Evolutionary conservation across 2,888 invertebrate species (phyloP).

Genomic region (Kryphioiulus occultus): DNA sequence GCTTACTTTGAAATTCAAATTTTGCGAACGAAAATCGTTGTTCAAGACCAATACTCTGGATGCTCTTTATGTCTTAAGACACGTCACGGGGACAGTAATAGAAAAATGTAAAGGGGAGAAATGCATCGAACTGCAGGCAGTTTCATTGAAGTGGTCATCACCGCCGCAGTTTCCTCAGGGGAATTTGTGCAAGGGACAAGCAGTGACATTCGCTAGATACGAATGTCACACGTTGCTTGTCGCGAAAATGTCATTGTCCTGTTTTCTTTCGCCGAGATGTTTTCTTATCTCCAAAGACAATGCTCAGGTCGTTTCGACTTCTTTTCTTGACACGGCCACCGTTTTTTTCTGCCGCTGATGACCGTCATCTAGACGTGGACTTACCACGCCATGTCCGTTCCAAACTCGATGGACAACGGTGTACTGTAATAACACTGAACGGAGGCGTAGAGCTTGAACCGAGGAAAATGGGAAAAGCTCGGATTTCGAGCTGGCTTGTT

Average conservation of each 20-base stretch:
- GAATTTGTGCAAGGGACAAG: not conserved
- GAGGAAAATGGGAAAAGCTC: conserved; percentile 29
- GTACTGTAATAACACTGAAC: not conserved
- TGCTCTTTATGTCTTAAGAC: not conserved
- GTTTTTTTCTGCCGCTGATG: conserved; percentile 22
- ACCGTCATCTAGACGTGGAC: conserved; percentile 7
- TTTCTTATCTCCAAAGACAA: conserved; percentile 37
- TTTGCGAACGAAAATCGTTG: not conserved
- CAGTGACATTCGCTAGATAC: not conserved
- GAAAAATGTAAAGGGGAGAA: not conserved
- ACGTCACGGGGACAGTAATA: not conserved
- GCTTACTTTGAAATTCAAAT: not conserved
- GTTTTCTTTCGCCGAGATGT: conserved; percentile 16
- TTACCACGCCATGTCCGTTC: not conserved
- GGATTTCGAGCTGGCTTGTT: conserved; percentile 33
- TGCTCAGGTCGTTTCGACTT: conserved; percentile 20
- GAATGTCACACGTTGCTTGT: conserved; percentile 4
- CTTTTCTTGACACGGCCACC: not conserved
- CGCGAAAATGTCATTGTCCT: conserved; percentile 32
- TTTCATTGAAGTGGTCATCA: conserved; percentile 22
- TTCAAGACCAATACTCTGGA: too few relatives aligned
- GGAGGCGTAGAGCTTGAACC: not conserved
- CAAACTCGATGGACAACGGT: not conserved
- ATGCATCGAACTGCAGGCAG: not conserved
- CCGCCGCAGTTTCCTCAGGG: not conserved